These are phyloP conservation scores for Pangasianodon gigas DNA, from an alignment of 2,113 vertebrate genomes.

Conservation along the genomic window DNA sequence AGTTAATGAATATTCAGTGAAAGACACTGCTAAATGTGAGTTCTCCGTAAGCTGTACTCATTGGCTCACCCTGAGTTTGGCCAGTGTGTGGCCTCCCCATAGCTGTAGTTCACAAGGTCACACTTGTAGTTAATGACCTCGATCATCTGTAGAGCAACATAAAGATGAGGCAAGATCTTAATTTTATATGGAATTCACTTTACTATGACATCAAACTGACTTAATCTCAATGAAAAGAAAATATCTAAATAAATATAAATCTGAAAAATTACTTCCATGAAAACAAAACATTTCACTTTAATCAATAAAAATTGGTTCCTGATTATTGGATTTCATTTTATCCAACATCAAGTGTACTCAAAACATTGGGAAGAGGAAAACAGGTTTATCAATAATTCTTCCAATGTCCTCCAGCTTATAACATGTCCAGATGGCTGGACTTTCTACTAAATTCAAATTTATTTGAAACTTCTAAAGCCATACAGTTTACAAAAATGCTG, in stretches of 20 bases:
- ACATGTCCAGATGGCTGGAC: no score
- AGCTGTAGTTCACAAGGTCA: constrained; percentile 98
- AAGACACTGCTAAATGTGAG: not conserved
- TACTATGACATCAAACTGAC: not conserved
- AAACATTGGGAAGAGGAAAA: no score
- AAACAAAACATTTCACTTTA: not conserved
- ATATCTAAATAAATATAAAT: not conserved
- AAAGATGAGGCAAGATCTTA: not conserved
- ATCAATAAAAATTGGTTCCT: not conserved
- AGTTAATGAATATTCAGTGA: not conserved
- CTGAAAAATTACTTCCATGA: not conserved
- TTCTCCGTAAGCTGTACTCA: not conserved
- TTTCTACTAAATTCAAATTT: not conserved
- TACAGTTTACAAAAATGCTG: not conserved
- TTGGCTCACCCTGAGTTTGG: constrained; percentile 92
- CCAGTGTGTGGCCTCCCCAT: constrained; percentile 99
- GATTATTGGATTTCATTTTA: not conserved
- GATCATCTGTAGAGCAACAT: constrained; percentile 85
- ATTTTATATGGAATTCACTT: not conserved
- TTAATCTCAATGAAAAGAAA: not conserved
- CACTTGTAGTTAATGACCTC: constrained; percentile 98
- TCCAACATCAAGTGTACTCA: not conserved
- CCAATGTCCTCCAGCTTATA: not conserved
- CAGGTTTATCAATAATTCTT: not conserved
- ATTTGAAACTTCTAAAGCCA: not conserved